A percentile compares a stretch with the other conserved stretches of the same genome.
phyloP scores from a whole-genome alignment of 2,888 invertebrate genomes.

The Griposia aprilina region DNA sequence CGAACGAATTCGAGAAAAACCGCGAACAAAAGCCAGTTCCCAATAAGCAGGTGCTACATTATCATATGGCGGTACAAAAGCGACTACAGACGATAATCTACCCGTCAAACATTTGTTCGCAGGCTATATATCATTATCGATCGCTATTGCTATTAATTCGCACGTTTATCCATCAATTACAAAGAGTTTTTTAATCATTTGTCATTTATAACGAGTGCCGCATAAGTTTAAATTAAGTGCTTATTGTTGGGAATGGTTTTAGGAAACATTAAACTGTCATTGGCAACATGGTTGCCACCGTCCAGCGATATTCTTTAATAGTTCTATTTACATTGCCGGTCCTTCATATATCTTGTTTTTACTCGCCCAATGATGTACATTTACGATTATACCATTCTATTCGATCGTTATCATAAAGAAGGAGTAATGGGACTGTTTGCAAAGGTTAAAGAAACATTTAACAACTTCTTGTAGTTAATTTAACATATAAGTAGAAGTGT shows the following conservation, averaged over 20 bases:
- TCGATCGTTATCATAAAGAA: constrained; percentile 73
- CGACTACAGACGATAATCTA: constrained; percentile 74
- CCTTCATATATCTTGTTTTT: constrained; percentile 68
- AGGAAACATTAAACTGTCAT: constrained; percentile 68
- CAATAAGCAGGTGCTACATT: constrained; percentile 77
- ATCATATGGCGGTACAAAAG: constrained; percentile 58
- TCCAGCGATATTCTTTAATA: constrained; percentile 66
- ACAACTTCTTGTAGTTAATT: constrained; percentile 60
- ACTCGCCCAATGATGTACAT: constrained; percentile 61
- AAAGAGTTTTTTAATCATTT: constrained; percentile 83
- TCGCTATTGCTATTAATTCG: constrained; percentile 82
- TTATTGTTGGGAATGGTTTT: constrained; percentile 72
- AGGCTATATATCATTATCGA: constrained; percentile 81
- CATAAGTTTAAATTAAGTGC: constrained; percentile 72
- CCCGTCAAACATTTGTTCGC: constrained; percentile 77
- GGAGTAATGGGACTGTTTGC: constrained; percentile 69
- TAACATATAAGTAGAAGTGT: constrained; percentile 53
- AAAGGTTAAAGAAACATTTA: constrained; percentile 73
- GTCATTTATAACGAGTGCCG: constrained; percentile 80
- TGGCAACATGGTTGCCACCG: constrained; percentile 51
- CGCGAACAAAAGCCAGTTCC: constrained; percentile 55
- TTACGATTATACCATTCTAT: constrained; percentile 69
- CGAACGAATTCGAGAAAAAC: constrained; percentile 54
- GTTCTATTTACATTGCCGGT: constrained; percentile 66
- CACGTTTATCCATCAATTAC: constrained; percentile 83